Evolutionary conservation across 1,140 invertebrate species (phyloP).

Genomic region (Drosophila malerkotliana): DNA sequence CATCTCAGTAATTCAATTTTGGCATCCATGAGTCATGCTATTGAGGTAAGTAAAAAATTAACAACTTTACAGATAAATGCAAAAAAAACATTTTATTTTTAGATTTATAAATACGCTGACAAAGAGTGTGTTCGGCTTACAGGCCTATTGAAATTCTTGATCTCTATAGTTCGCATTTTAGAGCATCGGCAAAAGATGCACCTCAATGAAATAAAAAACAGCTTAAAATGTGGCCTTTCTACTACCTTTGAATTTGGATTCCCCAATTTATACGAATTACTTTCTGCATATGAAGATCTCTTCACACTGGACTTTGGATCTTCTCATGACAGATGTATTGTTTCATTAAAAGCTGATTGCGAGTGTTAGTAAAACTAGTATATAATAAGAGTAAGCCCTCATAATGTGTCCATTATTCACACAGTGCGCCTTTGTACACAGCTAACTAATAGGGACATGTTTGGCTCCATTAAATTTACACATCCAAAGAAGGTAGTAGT

Average conservation of each 20-base stretch:
- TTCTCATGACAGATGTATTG: slow-evolving; percentile 69
- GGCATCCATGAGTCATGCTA: slow-evolving; percentile 73
- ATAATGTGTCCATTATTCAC: neutral
- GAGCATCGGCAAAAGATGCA: slow-evolving; percentile 65
- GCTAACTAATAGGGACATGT: slow-evolving; percentile 42
- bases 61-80: no score
- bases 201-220: slow-evolving; percentile 64
- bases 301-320: slow-evolving; percentile 61
- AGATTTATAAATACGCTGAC: slow-evolving; percentile 58
- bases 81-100: neutral
- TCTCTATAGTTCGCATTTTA: slow-evolving; percentile 64
- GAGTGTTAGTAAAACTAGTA: slow-evolving; percentile 55
- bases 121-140: slow-evolving; percentile 58
- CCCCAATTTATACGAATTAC: slow-evolving; percentile 84
- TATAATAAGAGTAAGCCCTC: neutral
- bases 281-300: slow-evolving; percentile 86
- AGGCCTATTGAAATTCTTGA: slow-evolving; percentile 68
- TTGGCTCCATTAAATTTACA: slow-evolving; percentile 47
- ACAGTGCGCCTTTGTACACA: slow-evolving; percentile 47
- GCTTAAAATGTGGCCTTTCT: slow-evolving; percentile 54
- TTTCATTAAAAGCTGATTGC: slow-evolving; percentile 57
- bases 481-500: neutral
- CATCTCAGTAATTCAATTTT: slow-evolving; percentile 55
- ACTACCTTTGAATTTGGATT: slow-evolving; percentile 82
- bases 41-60: slow-evolving; percentile 59